A percentile compares a stretch with the other conserved stretches of the same genome.
Evolutionary conservation across 2,888 invertebrate genomes (phyloP).

Genomic region (Taphrorychus bicolor): DNA sequence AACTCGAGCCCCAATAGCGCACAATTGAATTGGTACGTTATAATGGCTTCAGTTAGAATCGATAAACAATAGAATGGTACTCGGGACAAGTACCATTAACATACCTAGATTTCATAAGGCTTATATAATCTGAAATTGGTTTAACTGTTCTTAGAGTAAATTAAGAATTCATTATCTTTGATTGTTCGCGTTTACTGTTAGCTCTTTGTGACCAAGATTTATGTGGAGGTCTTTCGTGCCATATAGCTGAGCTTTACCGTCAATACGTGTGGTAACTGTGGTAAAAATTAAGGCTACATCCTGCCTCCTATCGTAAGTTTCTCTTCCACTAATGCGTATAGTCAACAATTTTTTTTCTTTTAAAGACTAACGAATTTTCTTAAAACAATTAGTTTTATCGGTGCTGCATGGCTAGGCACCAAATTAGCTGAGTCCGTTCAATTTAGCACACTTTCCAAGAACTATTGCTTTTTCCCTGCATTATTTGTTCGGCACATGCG

Average conservation of each 20-base stretch:
- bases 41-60: background rate
- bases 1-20: background rate
- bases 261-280: background rate
- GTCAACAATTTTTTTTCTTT: background rate
- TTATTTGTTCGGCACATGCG: background rate
- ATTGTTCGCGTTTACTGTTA: constrained; percentile 24
- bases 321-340: background rate
- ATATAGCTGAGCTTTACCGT: no score
- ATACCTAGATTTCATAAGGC: constrained; percentile 1
- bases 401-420: background rate
- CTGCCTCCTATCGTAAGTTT: background rate
- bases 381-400: background rate
- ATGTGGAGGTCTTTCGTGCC: no score
- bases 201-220: background rate
- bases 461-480: background rate
- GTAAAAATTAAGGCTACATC: background rate
- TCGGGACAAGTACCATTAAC: background rate
- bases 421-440: background rate
- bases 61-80: background rate
- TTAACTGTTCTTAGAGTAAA: constrained; percentile 27
- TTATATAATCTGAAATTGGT: constrained; percentile 4
- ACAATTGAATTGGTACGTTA: background rate
- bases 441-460: background rate
- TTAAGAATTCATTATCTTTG: constrained; percentile 17
- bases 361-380: background rate